Percentiles rank a stretch among this genome's conserved stretches.
phyloP scores from a whole-genome alignment of 64 coral and sea anemone genomes.

The Montipora sp. region DNA sequence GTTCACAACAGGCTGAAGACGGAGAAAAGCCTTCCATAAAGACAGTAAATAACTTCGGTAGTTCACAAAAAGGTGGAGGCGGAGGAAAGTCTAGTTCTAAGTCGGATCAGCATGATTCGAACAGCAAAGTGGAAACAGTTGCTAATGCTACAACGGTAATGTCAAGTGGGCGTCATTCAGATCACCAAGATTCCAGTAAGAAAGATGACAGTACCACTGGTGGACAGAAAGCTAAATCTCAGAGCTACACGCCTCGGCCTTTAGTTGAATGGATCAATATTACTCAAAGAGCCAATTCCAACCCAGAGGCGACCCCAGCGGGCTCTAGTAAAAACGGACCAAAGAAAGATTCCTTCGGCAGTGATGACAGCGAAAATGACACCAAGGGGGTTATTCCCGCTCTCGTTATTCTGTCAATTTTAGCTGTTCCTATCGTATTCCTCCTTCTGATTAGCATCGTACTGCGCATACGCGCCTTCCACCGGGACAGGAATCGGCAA shows the following conservation, averaged over 20 bases:
- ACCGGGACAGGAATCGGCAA: conserved; percentile 56
- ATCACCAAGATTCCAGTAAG: background rate
- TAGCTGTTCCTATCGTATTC: conserved; percentile 86
- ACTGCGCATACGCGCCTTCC: conserved; percentile 81
- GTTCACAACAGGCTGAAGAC: background rate
- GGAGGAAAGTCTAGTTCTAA: background rate
- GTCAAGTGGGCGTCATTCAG: background rate
- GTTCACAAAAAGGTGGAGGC: background rate
- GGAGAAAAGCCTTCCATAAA: background rate
- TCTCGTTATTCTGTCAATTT: conserved; percentile 77
- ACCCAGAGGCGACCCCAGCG: background rate
- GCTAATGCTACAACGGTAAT: background rate
- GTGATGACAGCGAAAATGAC: background rate
- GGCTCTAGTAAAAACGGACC: background rate
- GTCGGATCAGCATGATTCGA: background rate
- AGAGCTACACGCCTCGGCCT: background rate
- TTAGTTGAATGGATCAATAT: background rate
- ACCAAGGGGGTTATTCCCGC: conserved; percentile 74
- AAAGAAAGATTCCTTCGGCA: background rate
- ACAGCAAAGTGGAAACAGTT: background rate
- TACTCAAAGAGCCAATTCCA: background rate
- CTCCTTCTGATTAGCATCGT: conserved; percentile 84
- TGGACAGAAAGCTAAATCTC: background rate
- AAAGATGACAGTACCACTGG: background rate
- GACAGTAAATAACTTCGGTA: background rate